These are phyloP conservation scores for Noctua fimbriata DNA, from an alignment of 2,888 invertebrate genomes.

Conservation along the genomic window DNA sequence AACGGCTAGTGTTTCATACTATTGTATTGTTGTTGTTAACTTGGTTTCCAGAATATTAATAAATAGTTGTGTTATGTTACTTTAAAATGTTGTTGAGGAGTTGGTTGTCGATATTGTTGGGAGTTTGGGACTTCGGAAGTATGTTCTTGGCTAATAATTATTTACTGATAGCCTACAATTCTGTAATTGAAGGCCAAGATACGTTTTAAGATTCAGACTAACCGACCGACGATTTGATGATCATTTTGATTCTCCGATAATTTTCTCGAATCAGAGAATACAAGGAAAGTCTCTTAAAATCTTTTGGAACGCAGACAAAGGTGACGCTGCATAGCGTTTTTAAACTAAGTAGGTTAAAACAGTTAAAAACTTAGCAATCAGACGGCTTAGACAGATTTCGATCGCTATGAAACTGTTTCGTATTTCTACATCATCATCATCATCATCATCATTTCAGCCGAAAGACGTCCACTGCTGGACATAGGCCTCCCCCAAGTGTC, in stretches of 20 bases:
- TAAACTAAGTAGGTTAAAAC: no score
- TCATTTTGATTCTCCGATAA: not conserved
- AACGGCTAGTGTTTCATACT: conserved; percentile 40
- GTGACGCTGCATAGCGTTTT: no score
- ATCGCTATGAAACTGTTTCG: no score
- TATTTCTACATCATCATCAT: no score
- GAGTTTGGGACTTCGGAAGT: not conserved
- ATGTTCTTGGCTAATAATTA: not conserved
- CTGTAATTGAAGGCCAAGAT: not conserved
- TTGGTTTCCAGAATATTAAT: conserved; percentile 8
- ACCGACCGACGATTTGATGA: not conserved
- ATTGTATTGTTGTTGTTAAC: conserved; percentile 10
- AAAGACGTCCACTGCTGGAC: no score
- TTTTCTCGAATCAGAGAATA: no score
- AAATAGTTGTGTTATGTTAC: conserved; percentile 8
- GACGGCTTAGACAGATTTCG: no score
- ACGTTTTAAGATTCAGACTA: not conserved
- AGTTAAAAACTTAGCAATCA: no score
- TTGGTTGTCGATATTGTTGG: conserved; percentile 9
- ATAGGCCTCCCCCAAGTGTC: no score
- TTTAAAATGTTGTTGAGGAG: conserved; percentile 3
- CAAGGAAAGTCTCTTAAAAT: no score
- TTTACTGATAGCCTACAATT: not conserved
- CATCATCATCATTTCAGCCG: no score
- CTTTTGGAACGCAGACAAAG: no score